Percentiles rank a stretch among this genome's conserved stretches.
phyloP scores from a whole-genome alignment of 2,113 vertebrate species.

The Neogobius melanostomus region DNA sequence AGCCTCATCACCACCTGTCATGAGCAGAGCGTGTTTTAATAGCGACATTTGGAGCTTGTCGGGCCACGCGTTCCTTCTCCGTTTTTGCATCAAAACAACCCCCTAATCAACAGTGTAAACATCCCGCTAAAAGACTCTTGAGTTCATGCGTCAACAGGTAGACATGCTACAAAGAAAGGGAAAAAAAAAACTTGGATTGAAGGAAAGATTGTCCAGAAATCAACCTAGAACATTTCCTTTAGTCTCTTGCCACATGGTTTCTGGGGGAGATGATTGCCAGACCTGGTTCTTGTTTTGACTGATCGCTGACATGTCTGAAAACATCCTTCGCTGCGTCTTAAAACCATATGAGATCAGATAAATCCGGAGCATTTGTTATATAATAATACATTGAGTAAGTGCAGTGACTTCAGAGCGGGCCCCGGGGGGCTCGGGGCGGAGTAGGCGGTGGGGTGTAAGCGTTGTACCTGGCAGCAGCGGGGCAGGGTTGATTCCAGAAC shows the following conservation, averaged over 20 bases:
- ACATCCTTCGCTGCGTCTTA: conserved; percentile 41
- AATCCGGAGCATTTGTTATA: conserved; percentile 50
- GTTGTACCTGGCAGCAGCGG: conserved; percentile 65
- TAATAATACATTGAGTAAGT: conserved; percentile 58
- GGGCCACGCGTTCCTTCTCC: conserved; percentile 24
- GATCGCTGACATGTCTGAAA: conserved; percentile 63
- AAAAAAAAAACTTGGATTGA: conserved; percentile 6
- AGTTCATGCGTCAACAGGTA: conserved; percentile 58
- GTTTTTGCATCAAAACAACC: conserved; percentile 49
- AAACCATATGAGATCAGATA: conserved; percentile 52
- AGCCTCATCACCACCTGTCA: conserved; percentile 65
- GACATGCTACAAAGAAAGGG: neutral
- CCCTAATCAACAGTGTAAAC: conserved; percentile 47
- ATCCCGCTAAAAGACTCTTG: conserved; percentile 35
- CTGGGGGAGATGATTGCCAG: conserved; percentile 62
- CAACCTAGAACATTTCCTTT: conserved; percentile 49
- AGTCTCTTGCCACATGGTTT: conserved; percentile 61
- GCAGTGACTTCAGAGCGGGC: conserved; percentile 58
- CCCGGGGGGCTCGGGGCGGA: conserved; percentile 56
- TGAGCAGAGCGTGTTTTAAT: conserved; percentile 43
- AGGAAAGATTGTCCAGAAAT: conserved; percentile 50
- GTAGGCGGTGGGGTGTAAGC: conserved; percentile 27
- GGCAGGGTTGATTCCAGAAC: conserved; percentile 68
- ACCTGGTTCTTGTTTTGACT: conserved; percentile 69
- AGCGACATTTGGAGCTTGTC: conserved; percentile 62